These are phyloP conservation scores for Plotosus lineatus DNA, from an alignment of 2,113 vertebrate species.

Conservation along the genomic window DNA sequence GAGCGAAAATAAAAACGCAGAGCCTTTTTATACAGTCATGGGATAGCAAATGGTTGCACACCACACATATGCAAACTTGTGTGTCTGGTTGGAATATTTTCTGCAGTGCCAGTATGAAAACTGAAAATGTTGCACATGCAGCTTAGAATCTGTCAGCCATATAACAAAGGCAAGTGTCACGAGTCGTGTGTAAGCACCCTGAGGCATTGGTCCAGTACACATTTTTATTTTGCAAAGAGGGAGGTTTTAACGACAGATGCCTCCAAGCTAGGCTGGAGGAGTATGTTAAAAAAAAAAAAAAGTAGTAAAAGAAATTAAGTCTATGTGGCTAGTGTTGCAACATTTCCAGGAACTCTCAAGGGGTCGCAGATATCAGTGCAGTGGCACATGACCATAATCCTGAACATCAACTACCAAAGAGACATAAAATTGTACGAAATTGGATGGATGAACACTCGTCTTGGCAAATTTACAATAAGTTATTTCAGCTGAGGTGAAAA, in stretches of 20 bases:
- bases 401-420: not conserved
- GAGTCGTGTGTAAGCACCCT: not conserved
- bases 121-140: constrained; percentile 7
- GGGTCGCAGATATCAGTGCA: not conserved
- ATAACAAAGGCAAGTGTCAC: constrained; percentile 8
- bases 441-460: not conserved
- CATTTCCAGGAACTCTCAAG: not conserved
- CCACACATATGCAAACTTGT: not conserved
- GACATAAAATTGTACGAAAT: constrained; percentile 9
- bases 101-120: not conserved
- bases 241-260: constrained; percentile 19
- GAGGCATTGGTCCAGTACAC: constrained; percentile 8
- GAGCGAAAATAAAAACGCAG: not conserved
- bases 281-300: not conserved
- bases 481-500: not conserved
- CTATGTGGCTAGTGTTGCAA: not conserved
- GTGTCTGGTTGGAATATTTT: not conserved
- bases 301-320: constrained; percentile 10
- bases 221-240: not conserved
- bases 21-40: not conserved
- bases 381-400: not conserved
- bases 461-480: not conserved
- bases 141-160: constrained; percentile 8
- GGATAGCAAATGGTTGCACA: not conserved
- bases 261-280: constrained; percentile 22